Evolutionary conservation across 1,140 invertebrate species (phyloP), one percentile per base, ranked within the genome.

Genomic region (Atta cephalotes): DNA sequence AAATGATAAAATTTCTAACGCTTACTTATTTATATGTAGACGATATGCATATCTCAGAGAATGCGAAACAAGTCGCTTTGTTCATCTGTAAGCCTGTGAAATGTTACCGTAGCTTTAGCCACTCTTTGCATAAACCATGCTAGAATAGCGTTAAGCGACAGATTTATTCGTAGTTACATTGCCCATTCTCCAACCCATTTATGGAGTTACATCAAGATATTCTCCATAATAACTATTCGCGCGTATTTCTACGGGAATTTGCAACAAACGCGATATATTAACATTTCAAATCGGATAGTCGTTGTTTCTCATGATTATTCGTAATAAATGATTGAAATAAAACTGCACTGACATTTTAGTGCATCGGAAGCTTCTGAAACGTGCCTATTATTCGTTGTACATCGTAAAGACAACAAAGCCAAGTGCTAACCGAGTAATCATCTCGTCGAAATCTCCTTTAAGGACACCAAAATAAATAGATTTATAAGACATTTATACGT

Each of bases 401-500:
- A 5, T 49, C 51, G 68, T 28, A 28, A 74, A 35, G 18, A 82
- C 21, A 31, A 60, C 5, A 82, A 16, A 82, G 56, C 45, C 39
- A 58, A 58, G 12, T 39, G 25, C 28, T 45, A 28, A 0, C n/a
- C 58, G 49, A 62, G 63, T 84, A 63, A 88, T 85, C 80, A 58
- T 31, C 9, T 18, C 16, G 9, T 16, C 56, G 31, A 85, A 87
- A 85, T 90, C 76, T 78, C 77, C 49, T 79, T 87, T 82, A 66
- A 81, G 35, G 60, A 71, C 66, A 53, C 35, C 53, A 77, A 70
- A 88, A 89, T 85, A 91, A 25, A 87, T 79, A 82, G 82, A 89
- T 88, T 89, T 89, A 77, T 79, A 82, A 58, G 31, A 16, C 82
- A 71, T 53, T 63, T 62, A 68, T 70, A 16, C 39, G 28, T 79